A percentile compares a stretch with the other conserved stretches of the same genome.
These are phyloP conservation scores for Gopherus flavomarginatus DNA, from an alignment of 2,113 vertebrate genomes.

Conservation along the genomic window DNA sequence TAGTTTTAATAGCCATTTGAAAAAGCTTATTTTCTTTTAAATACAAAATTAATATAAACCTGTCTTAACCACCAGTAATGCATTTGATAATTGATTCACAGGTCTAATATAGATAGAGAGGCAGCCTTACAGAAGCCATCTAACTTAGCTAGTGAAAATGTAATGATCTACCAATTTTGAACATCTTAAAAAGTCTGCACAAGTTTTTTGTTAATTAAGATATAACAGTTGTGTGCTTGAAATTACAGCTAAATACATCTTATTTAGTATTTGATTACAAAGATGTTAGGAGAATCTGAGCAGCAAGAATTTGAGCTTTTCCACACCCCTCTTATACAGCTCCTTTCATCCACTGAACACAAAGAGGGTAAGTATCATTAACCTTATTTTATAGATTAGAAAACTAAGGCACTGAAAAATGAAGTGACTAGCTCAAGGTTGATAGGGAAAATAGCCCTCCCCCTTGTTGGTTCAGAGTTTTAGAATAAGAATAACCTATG, in stretches of 20 bases:
- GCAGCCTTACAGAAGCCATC: neutral
- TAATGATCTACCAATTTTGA: neutral
- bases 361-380: neutral
- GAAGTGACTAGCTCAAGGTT: neutral
- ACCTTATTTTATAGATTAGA: neutral
- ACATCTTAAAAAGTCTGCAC: neutral
- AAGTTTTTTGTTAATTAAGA: neutral
- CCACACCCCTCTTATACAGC: neutral
- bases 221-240: neutral
- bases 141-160: neutral
- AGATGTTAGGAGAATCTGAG: neutral
- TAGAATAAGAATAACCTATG: too few relatives aligned
- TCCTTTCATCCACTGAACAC: neutral
- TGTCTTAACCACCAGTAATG: neutral
- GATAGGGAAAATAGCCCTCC: too few relatives aligned
- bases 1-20: neutral
- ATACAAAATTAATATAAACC: neutral
- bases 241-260: neutral
- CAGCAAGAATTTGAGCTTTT: neutral
- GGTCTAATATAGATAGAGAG: neutral
- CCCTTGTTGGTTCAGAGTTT: too few relatives aligned
- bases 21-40: neutral
- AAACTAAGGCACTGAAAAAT: neutral
- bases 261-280: neutral
- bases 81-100: neutral